Conservation (phyloP, 2,888 invertebrate species). For the Teinopalpus imperialis region DNA sequence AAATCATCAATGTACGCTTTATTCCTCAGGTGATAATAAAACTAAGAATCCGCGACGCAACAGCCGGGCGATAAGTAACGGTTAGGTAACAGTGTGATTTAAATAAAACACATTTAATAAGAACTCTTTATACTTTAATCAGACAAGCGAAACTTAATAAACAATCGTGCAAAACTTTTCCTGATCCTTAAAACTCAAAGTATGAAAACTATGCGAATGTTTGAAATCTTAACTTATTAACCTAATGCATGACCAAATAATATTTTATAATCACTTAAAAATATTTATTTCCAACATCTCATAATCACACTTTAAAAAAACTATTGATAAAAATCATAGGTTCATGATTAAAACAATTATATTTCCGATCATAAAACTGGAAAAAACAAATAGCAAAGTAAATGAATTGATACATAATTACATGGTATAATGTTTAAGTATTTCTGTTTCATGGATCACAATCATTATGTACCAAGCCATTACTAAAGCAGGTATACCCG, state of each 20-base stretch:
- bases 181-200: conserved; percentile 45
- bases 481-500: conserved; percentile 43
- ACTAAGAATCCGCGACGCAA: too few species aligned
- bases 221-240: conserved; percentile 39
- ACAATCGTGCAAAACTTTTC: conserved; percentile 56
- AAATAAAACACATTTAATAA: conserved; percentile 6
- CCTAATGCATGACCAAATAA: conserved; percentile 36
- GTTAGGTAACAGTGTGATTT: too few species aligned
- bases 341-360: conserved; percentile 74
- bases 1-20: too few species aligned
- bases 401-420: conserved; percentile 65
- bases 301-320: conserved; percentile 74
- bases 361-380: conserved; percentile 41
- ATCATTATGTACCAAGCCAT: conserved; percentile 64
- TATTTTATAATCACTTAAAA: conserved; percentile 57
- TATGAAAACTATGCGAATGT: conserved; percentile 44
- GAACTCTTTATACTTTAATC: conserved; percentile 50
- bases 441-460: conserved; percentile 35
- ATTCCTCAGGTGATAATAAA: too few species aligned
- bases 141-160: conserved; percentile 65
- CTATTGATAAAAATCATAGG: conserved; percentile 64
- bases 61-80: too few species aligned
- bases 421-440: conserved; percentile 41
- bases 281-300: conserved; percentile 49
- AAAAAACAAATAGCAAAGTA: conserved; percentile 44